A percentile compares a stretch with the other conserved stretches of the same genome.
These are phyloP conservation scores for Nyctalus aviator DNA, from an alignment of 2,797 vertebrate genomes.

Conservation along the genomic window DNA sequence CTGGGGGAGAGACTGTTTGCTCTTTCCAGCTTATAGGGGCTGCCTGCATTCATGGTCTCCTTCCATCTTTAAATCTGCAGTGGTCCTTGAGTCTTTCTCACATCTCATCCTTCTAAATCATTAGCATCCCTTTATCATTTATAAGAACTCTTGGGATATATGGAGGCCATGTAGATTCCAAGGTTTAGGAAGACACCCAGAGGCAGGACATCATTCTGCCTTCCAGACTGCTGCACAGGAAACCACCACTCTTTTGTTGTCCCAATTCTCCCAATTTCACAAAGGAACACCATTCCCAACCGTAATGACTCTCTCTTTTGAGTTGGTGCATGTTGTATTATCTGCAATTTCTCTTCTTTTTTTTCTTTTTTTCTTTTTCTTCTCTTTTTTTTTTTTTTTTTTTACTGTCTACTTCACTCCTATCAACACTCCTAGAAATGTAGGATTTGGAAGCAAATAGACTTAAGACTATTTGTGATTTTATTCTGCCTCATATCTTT, in stretches of 20 bases:
- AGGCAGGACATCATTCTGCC: neutral
- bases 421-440: neutral
- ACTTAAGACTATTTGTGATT: neutral
- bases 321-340: neutral
- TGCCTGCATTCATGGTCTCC: accelerated
- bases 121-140: neutral
- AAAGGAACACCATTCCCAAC: neutral
- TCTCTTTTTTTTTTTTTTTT: neutral
- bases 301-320: neutral
- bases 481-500: neutral
- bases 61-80: neutral
- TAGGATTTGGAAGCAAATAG: neutral
- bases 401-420: neutral
- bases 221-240: neutral
- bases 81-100: neutral
- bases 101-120: neutral
- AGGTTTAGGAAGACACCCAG: neutral
- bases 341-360: neutral
- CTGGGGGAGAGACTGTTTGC: accelerated
- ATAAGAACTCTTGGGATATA: neutral
- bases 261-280: neutral
- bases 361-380: accelerated
- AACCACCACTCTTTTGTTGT: neutral
- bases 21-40: neutral
- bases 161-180: neutral